These are phyloP conservation scores for Corythoichthys haematopterus DNA, from an alignment of 2,113 vertebrate genomes.

Conservation along the genomic window DNA sequence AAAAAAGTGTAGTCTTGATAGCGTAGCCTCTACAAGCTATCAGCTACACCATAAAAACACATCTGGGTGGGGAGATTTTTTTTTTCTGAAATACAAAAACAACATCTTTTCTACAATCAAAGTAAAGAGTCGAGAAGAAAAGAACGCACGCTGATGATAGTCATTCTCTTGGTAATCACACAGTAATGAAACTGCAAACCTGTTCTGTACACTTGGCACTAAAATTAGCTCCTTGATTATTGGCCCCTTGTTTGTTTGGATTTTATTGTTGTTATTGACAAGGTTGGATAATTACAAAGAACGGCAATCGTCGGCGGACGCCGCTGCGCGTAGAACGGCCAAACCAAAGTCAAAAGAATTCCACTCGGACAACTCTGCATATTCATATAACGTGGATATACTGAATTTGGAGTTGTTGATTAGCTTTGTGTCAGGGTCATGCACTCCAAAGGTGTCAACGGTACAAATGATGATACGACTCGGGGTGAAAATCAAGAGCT, in stretches of 20 bases:
- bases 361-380: not conserved
- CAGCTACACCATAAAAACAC: constrained; percentile 68
- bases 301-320: not conserved
- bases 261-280: constrained; percentile 1
- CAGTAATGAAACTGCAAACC: constrained; percentile 23
- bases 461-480: constrained; percentile 63
- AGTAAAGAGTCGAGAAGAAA: constrained; percentile 53
- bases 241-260: constrained; percentile 6
- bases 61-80: constrained; percentile 30
- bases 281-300: not conserved
- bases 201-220: constrained; percentile 71
- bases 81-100: constrained; percentile 39
- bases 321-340: constrained; percentile 33
- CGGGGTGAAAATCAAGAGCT: not conserved
- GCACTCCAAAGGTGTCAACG: constrained; percentile 71
- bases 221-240: constrained; percentile 50
- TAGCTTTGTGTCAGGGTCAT: constrained; percentile 58
- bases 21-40: not conserved
- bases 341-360: constrained; percentile 22
- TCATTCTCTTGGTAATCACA: constrained; percentile 14
- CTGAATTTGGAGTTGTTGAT: no score
- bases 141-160: constrained; percentile 59
- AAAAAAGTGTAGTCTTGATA: not conserved
- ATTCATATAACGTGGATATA: no score
- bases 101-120: constrained; percentile 70